Base-by-base conservation (phyloP, 2,888 invertebrate species). In the Caenorhabditis wallacei region DNA sequence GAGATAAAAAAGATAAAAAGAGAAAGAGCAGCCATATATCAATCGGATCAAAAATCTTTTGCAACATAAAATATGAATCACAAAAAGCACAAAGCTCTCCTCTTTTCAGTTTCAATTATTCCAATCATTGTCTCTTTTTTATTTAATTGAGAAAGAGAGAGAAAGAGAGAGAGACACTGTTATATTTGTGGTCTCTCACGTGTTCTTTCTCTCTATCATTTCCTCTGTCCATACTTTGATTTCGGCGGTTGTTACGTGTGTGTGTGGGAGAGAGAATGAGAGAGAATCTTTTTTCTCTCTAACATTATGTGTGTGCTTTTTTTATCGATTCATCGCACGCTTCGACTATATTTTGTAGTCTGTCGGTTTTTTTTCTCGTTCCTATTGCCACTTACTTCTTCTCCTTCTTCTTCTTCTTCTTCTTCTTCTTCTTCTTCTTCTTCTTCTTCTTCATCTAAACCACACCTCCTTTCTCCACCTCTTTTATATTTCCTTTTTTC, bases 151-250 rank as follows among this genome's bases (percentile, higher is more conserved):
- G 30, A 30, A 8, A 30, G 30, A 30, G 30, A 30, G 30, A 30
- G 30, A 30, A 8, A 30, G 30, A 30, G 30, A 30, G 30, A 54
- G 20, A 57, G 35, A 63, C 22, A 66, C 43, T 20, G 51, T 64
- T 61, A 26, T n/a, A n/a, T 64, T 63, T 75, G 54, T 43, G 64
- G 20, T 69, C 54, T 48, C 75, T 76, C 75, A 76, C 75, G 75
- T 76, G 75, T 76, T 76, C 75, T 76, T 74, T 30, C 54, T 56
- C 64, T 61, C 72, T 20, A 59, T 71, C 53, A 53, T 18, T n/a
- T 11, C n/a, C 56, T 20, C 59, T 37, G 64, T 76, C 75, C 66
- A 76, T 68, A 76, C 75, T 76, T 76, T 76, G 75, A 68, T 76
- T 76, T 76, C 66, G 46, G 59, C 71, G 35, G 18, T 43, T 26